Evolutionary conservation across 1,140 invertebrate species (phyloP), one percentile per base, ranked within the genome.

Genomic region (Leptinotarsa texana): DNA sequence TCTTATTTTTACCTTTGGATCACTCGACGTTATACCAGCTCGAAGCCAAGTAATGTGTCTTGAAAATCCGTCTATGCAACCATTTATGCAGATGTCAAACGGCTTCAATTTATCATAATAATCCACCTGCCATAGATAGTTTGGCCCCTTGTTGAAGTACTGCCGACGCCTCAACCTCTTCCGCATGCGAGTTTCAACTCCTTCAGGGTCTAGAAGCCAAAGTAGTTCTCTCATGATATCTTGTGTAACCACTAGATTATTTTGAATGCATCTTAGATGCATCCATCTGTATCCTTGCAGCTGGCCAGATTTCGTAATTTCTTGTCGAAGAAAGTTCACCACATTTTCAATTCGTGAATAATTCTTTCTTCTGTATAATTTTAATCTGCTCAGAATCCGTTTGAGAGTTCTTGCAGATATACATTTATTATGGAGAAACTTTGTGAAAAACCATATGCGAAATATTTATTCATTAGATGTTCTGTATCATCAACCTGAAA

Each of bases 111-210:
- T 74, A 24, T 74, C 75, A 63, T 76, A 76, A 18, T 33, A 68
- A 21, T 76, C 74, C 4, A 69, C 51, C 61, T 76, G 75, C 75
- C 75, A 76, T 11, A 76, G 15, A 74, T n/a, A 69, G 42, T 76
- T 76, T 8, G 75, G 75, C 11, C 66, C 75, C 15, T 72, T 76
- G 63, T 69, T 76, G 51, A 42, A 15, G 24, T 76, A 76, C 63
- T 76, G 75, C 61, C 75, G 47, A n/a, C 75, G 22, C 15, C 72
- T 33, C 18, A 76, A 42, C 47, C 75, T 17, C 22, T 72, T 72
- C 13, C 72, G 24, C 68, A 24, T n/a, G 2, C 75, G 13, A 51
- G 49, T 51, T 51, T 51, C 49, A 51, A 51, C 24, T 24, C 49
- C 49, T 15, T 51, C 8, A 63, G 24, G 22, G 24, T 68, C 24